A percentile compares a stretch with the other conserved stretches of the same genome.
Evolutionary conservation across 2,797 vertebrate genomes (phyloP).

Genomic region (Takifugu ocellatus): DNA sequence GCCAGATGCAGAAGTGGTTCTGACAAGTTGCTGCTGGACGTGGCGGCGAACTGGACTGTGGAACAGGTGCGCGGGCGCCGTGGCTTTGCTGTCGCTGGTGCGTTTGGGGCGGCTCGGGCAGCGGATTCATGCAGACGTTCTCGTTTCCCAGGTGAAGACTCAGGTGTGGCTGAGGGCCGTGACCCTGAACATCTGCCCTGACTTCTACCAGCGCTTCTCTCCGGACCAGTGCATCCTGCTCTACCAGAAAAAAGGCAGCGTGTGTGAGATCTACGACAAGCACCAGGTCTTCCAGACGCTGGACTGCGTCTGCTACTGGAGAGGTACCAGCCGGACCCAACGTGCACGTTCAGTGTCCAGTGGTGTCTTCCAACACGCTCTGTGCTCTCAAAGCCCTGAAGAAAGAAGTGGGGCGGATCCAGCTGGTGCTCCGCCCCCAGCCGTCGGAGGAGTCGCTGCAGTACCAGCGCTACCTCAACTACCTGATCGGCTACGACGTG

Average conservation of each 20-base stretch:
- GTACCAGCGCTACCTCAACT: constrained; percentile 89
- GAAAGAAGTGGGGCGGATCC: constrained; percentile 88
- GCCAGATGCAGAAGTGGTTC: constrained; percentile 74
- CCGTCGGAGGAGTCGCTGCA: constrained; percentile 80
- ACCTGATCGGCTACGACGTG: constrained; percentile 94
- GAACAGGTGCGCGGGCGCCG: constrained; percentile 74
- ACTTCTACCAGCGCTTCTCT: constrained; percentile 87
- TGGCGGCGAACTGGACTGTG: constrained; percentile 91
- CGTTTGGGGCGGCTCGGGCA: neutral
- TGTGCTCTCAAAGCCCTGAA: constrained; percentile 69
- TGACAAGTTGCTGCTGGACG: constrained; percentile 80
- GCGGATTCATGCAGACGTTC: neutral
- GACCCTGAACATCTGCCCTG: constrained; percentile 80
- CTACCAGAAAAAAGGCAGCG: constrained; percentile 95
- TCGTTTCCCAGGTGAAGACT: constrained; percentile 80
- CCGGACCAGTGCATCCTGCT: constrained; percentile 92
- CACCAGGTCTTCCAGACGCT: constrained; percentile 96
- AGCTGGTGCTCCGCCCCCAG: constrained; percentile 80
- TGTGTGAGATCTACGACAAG: constrained; percentile 97
- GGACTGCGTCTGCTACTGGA: constrained; percentile 96
- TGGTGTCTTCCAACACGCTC: neutral
- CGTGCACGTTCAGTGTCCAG: fast-evolving
- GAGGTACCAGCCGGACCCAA: constrained; percentile 48
- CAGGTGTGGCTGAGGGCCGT: constrained; percentile 93
- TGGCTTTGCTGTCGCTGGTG: neutral